A percentile compares a stretch with the other conserved stretches of the same genome.
Conservation (phyloP, 2,113 vertebrate species). For the Oplegnathus fasciatus region DNA sequence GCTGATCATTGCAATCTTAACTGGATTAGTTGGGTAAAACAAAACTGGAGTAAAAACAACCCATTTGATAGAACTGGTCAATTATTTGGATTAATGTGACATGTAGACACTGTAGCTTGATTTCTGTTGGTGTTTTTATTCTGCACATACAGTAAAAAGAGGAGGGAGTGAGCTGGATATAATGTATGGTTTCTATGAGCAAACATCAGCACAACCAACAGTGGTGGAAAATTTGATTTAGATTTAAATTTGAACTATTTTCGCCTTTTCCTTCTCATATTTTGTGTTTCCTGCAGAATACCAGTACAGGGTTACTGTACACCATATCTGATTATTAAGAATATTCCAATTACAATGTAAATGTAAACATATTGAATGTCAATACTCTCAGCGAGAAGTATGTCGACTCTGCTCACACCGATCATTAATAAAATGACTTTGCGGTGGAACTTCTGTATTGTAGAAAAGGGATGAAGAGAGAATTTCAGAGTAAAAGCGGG, state of each 20-base stretch:
- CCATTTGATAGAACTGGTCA: neutral
- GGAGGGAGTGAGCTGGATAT: neutral
- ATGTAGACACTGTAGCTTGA: neutral
- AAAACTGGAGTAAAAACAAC: neutral
- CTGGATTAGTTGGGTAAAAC: neutral
- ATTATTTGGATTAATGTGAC: neutral
- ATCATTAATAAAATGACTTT: too few species aligned
- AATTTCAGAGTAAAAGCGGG: conserved; percentile 20
- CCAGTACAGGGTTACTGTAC: conserved; percentile 1
- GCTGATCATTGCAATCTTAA: conserved; percentile 1
- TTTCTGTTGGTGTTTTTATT: neutral
- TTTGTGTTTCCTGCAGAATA: neutral
- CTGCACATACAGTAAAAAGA: neutral
- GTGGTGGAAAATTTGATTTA: neutral
- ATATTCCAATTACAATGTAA: conserved; percentile 16
- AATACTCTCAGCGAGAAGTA: conserved; percentile 1
- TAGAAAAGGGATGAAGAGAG: conserved; percentile 13
- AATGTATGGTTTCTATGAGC: neutral
- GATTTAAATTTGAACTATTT: too few species aligned
- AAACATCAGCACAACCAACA: neutral
- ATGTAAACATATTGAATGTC: conserved; percentile 13
- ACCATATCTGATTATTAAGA: conserved; percentile 13
- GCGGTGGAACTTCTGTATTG: too few species aligned
- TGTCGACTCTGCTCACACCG: neutral
- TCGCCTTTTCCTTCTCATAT: neutral